Evolutionary conservation across 2,113 vertebrate genomes (phyloP), one percentile per base, ranked within the genome.

Genomic region (Vanacampus margaritifer): DNA sequence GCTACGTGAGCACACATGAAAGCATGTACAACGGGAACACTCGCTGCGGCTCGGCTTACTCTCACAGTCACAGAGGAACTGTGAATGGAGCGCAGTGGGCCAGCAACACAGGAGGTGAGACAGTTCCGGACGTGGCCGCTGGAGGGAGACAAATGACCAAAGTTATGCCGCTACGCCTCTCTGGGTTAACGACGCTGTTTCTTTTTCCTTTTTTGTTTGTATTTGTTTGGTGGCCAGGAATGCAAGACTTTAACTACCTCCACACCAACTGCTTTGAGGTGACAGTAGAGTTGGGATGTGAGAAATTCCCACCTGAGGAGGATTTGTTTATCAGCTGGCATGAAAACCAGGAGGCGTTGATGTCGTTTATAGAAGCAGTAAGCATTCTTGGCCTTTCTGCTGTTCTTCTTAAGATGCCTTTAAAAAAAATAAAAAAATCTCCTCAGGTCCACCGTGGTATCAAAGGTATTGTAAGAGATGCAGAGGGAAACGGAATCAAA

Each of bases 201-300:
- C 5, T 35, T n/a, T n/a, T n/a, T n/a, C n/a, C n/a, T 59, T 59
- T 21, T 10, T 37, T 60, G 26, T 11, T 69, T 32, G 56, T 61
- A 57, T 48, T 10, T 45, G 4, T 68, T 26, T 79, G 79, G 2
- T 50, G 79, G 1, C 41, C n/a, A 82, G 96, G 96, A 57, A 99
- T 99, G 96, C 93, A 95, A 72, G 96, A 99, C 90, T 98, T 99
- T 89, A 98, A 96, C 88, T 99, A 98, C 69, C 93, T 99, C 62
- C 96, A 97, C 92, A 97, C 94, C 86, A 99, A 99, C 86, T 99
- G 96, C 69, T 96, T 97, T 69, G 97, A 99, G 89, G 93, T 98
- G 83, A 96, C 96, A 0, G 92, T 98, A 79, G 93, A 94, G 74
- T 90, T 99, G 36, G 95, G 97, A 67, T 99, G 96, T 86, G 95